phyloP scores from a whole-genome alignment of 1,140 invertebrate species.

The Leptopilina boulardi region DNA sequence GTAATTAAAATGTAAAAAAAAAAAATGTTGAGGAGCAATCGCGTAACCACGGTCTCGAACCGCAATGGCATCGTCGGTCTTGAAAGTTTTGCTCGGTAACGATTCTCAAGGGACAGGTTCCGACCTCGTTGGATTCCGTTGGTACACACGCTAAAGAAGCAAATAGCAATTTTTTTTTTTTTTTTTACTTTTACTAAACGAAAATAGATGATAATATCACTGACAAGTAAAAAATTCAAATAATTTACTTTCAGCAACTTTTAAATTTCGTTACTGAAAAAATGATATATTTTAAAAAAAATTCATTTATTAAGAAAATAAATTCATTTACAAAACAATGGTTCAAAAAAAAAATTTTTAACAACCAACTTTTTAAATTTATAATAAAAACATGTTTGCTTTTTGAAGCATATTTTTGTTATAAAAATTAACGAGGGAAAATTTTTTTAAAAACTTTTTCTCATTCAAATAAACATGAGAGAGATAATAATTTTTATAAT shows the following conservation, averaged over 20 bases:
- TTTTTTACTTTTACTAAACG: not conserved
- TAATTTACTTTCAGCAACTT: not conserved
- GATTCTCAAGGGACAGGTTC: conserved; percentile 33
- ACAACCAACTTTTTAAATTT: no score
- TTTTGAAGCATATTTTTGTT: no score
- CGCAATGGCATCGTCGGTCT: conserved; percentile 7
- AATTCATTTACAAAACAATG: no score
- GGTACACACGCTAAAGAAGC: not conserved
- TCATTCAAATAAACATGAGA: no score
- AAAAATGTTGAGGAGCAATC: not conserved
- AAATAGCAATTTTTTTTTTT: not conserved
- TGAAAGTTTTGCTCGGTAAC: conserved; percentile 19
- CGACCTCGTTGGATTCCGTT: not conserved
- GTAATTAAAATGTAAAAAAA: conserved; percentile 21
- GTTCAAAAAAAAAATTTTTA: no score
- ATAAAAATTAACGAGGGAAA: no score
- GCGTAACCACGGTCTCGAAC: conserved; percentile 4
- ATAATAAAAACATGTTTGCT: no score
- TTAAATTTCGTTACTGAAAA: not conserved
- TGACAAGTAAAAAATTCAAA: not conserved
- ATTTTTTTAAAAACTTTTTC: no score
- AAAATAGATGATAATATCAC: conserved; percentile 5
- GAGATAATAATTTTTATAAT: no score
- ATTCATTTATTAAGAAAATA: no score
- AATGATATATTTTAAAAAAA: no score